Evolutionary conservation across 2,888 invertebrate species (phyloP).

Genomic region (Anthophora plumipes): DNA sequence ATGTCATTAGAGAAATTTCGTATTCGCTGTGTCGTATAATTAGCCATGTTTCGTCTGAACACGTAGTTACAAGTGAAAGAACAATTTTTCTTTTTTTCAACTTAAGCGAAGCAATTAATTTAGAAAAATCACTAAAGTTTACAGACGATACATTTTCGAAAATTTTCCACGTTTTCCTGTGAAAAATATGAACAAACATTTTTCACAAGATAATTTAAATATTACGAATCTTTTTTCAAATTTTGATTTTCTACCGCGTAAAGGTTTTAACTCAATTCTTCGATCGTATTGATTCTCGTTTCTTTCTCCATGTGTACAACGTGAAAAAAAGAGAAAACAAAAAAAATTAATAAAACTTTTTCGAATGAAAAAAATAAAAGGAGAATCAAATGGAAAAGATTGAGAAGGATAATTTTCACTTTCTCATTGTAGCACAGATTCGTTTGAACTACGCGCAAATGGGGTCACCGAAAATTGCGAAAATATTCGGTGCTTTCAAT

Average conservation of each 20-base stretch:
- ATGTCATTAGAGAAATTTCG: not conserved
- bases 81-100: not conserved
- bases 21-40: not conserved
- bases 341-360: not conserved
- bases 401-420: not conserved
- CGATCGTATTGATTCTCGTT: too few species aligned
- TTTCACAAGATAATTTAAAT: too few species aligned
- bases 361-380: not conserved
- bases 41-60: not conserved
- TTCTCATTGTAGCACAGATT: not conserved
- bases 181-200: too few species aligned
- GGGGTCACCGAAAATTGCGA: not conserved
- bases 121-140: too few species aligned
- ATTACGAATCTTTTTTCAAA: too few species aligned
- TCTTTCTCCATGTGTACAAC: too few species aligned
- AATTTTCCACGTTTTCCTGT: too few species aligned
- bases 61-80: not conserved
- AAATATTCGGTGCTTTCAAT: not conserved
- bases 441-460: slow-evolving; percentile 2
- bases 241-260: too few species aligned
- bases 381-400: not conserved
- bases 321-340: not conserved
- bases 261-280: too few species aligned
- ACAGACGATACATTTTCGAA: too few species aligned
- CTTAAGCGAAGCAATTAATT: too few species aligned